Conservation (phyloP, 2,888 invertebrate genomes). For the Dicyrtomina minuta region DNA sequence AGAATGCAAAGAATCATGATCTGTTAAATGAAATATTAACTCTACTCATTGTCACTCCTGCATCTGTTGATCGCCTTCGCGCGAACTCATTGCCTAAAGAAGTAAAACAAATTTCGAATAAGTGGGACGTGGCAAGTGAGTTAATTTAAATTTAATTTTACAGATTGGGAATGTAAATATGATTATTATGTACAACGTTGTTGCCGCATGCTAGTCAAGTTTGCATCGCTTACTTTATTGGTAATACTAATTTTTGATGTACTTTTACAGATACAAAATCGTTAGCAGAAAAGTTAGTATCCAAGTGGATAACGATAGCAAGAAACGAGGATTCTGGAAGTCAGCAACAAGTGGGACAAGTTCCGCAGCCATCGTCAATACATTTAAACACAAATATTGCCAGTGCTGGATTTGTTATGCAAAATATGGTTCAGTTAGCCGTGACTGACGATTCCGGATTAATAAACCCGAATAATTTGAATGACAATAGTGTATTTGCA, state of each 20-base stretch:
- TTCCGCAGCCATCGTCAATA: not conserved
- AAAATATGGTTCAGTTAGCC: not conserved
- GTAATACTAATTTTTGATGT: not conserved
- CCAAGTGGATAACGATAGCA: slow-evolving; percentile 49
- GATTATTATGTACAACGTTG: no score
- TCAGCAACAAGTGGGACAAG: not conserved
- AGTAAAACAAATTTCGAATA: slow-evolving; percentile 82
- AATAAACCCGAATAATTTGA: slow-evolving; percentile 16
- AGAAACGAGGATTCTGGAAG: slow-evolving; percentile 17
- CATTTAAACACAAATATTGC: not conserved
- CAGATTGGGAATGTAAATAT: no score
- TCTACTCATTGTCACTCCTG: slow-evolving; percentile 80
- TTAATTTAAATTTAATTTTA: slow-evolving; percentile 45
- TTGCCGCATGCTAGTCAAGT: no score
- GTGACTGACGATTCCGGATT: not conserved
- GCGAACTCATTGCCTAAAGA: slow-evolving; percentile 89
- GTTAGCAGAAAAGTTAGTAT: slow-evolving; percentile 42
- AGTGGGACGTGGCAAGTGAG: slow-evolving; percentile 77
- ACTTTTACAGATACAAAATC: slow-evolving; percentile 38
- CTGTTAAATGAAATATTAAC: slow-evolving; percentile 83
- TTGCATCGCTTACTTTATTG: not conserved
- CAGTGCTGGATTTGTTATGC: not conserved
- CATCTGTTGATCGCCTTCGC: slow-evolving; percentile 85
- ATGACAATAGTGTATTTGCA: not conserved
- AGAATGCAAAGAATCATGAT: slow-evolving; percentile 79